These are phyloP conservation scores for Podarcis cretensis DNA, from an alignment of 2,113 vertebrate species.

Conservation along the genomic window DNA sequence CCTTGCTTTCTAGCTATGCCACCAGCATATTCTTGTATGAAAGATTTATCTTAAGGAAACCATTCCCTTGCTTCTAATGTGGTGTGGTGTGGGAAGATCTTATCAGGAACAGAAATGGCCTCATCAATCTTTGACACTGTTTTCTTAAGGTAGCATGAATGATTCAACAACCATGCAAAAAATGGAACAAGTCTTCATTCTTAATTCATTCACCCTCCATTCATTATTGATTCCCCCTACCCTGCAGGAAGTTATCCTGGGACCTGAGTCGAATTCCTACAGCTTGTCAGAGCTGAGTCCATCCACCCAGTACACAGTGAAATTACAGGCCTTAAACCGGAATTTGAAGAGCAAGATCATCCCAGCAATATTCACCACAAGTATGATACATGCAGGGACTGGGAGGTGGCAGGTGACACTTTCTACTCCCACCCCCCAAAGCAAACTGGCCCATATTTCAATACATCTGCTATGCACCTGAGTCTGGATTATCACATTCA, in stretches of 20 bases:
- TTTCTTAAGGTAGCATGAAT: background rate
- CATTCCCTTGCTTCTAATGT: background rate
- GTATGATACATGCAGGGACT: constrained; percentile 74
- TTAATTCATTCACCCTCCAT: background rate
- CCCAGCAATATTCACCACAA: constrained; percentile 87
- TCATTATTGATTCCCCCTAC: constrained; percentile 18
- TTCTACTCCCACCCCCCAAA: background rate
- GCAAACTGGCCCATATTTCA: background rate
- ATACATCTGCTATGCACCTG: too few relatives aligned
- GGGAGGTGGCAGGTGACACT: background rate
- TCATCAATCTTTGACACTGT: background rate
- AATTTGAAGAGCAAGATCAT: constrained; percentile 85
- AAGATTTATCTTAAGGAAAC: constrained; percentile 2
- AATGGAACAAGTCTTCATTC: fast-evolving
- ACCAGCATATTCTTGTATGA: background rate
- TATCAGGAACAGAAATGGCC: background rate
- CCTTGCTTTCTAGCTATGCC: constrained; percentile 6
- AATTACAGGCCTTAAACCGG: constrained; percentile 86
- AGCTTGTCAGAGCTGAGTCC: constrained; percentile 86
- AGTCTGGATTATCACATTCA: too few relatives aligned
- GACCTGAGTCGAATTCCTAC: constrained; percentile 87
- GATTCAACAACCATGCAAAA: background rate
- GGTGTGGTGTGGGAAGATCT: background rate
- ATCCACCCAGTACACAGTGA: constrained; percentile 87
- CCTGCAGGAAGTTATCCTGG: constrained; percentile 86